Percentiles rank a stretch among this genome's conserved stretches.
Evolutionary conservation across 2,113 vertebrate genomes (phyloP).

Genomic region (Sporophila hypoxantha): DNA sequence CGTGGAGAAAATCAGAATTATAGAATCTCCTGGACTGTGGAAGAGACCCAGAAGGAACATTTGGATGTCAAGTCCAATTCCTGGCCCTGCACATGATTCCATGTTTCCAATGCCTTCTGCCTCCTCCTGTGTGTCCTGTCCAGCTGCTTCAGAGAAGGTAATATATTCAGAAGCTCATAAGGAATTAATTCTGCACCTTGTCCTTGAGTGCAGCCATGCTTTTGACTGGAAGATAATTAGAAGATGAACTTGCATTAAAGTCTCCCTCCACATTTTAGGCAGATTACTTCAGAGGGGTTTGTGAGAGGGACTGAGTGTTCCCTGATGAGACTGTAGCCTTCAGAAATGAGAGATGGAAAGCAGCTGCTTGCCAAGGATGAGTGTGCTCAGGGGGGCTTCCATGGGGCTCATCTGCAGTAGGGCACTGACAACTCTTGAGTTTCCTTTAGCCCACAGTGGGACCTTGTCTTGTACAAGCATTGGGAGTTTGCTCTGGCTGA

Average conservation of each 20-base stretch:
- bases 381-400: neutral
- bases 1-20: neutral
- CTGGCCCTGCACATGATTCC: neutral
- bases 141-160: neutral
- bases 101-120: neutral
- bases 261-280: neutral
- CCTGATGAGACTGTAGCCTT: slow-evolving; percentile 8
- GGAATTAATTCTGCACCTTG: neutral
- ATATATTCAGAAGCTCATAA: neutral
- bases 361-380: slow-evolving; percentile 7
- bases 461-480: neutral
- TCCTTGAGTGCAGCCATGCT: neutral
- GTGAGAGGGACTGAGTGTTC: neutral
- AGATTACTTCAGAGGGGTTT: neutral
- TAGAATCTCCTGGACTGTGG: neutral
- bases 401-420: neutral
- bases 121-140: neutral
- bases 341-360: neutral
- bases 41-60: neutral
- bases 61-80: neutral
- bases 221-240: neutral
- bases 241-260: neutral
- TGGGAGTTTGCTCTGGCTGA: neutral
- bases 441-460: neutral
- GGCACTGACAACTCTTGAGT: neutral